Evolutionary conservation across 2,797 vertebrate species (phyloP), one percentile per base, ranked within the genome.

Genomic region (Knipowitschia caucasica): DNA sequence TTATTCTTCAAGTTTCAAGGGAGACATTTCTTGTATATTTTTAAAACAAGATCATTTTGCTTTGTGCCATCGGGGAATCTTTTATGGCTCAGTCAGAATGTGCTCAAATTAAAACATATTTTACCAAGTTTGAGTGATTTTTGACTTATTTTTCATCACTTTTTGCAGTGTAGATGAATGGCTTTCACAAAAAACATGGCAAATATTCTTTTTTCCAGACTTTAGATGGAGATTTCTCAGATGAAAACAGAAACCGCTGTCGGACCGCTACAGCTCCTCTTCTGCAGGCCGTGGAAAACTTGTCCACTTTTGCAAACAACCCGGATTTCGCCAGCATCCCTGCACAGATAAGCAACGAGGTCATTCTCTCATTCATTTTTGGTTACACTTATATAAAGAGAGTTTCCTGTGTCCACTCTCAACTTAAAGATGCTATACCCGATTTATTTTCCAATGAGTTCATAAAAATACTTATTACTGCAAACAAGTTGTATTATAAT

Each of bases 311-410:
- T 38, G 95, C 96, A 7, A 99, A 95, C 14, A 99, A 99, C 82
- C 96, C 97, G 0, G 96, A 99, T 76, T 99, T 99, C 73, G 96
- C 95, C 85, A 99, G 95, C 67, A 75, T 98, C 62, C 95, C 97
- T 0, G 97, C 97, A 33, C 92, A 96, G 81, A 98, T 99, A 83
- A 99, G 97, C 82, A 69, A 75, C 0, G 96, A 99, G 93, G 96
- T 97, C 77, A 0, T 34, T 54, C 47, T 40, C 7, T 24, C n/a
- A 4, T 53, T 21, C n/a, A 2, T 31, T 30, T 7, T 30, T 7
- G 27, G 27, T 10, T 29, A 10, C 2, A 29, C 2, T 29, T 29
- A 29, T 12, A 33, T 33, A 33, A 33, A 14, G 9, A 33, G 10
- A n/a, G n/a, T n/a, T n/a, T n/a, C 31, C 31, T 12, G 10, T 33